Conservation (phyloP, 2,113 vertebrate species). For the Ginglymostoma cirratum region DNA sequence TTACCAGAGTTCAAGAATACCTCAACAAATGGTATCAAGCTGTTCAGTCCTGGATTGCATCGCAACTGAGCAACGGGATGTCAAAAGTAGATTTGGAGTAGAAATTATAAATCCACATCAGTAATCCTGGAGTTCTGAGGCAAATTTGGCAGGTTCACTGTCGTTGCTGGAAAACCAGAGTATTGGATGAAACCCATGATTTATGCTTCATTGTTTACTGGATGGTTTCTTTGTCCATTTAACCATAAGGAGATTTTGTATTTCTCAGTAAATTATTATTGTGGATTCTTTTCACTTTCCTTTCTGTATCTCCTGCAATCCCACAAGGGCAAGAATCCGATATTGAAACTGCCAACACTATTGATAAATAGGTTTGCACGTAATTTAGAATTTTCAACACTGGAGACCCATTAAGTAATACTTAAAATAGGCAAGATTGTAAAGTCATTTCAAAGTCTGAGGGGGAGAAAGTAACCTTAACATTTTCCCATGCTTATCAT, state of each 20-base stretch:
- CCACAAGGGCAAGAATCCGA: not conserved
- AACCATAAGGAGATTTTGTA: not conserved
- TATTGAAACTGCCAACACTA: not conserved
- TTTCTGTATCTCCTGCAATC: not conserved
- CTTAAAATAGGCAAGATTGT: not conserved
- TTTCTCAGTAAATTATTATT: not conserved
- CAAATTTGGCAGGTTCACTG: not conserved
- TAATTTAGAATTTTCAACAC: not conserved
- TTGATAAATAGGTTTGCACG: not conserved
- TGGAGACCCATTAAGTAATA: not conserved
- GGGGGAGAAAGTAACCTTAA: no score
- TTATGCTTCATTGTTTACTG: not conserved
- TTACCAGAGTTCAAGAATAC: not conserved
- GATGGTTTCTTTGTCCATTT: not conserved
- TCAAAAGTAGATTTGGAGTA: not conserved
- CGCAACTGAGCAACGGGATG: not conserved
- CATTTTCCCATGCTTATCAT: no score
- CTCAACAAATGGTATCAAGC: not conserved
- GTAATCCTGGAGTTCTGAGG: not conserved
- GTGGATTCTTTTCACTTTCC: not conserved
- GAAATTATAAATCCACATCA: not conserved
- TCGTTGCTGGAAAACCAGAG: not conserved
- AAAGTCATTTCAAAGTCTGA: not conserved
- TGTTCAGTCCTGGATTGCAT: not conserved
- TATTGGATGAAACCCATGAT: not conserved